Evolutionary conservation across 2,797 vertebrate genomes (phyloP).

Genomic region (Tragelaphus eurycerus): DNA sequence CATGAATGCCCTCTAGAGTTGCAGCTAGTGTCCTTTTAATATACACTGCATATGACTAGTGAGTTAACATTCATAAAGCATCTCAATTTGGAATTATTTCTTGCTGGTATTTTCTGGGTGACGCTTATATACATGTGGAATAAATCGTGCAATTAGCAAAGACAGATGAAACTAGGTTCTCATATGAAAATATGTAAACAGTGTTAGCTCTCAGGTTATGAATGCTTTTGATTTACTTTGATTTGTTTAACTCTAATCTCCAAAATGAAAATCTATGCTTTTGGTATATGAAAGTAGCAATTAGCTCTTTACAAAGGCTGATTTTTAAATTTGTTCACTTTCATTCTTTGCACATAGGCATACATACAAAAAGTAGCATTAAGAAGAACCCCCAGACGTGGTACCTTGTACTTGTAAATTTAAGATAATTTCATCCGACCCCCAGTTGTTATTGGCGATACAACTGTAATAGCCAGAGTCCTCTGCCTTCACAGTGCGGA

Average conservation of each 20-base stretch:
- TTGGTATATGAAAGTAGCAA: not conserved
- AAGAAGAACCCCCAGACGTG: not conserved
- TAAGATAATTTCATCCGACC: constrained; percentile 95
- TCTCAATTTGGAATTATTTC: not conserved
- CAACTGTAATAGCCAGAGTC: constrained; percentile 99
- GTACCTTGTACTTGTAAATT: constrained; percentile 98
- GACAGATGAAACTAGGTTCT: not conserved
- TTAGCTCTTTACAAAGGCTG: not conserved
- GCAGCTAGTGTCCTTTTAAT: not conserved
- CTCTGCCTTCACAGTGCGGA: constrained; percentile 97
- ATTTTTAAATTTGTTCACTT: not conserved
- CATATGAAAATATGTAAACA: not conserved
- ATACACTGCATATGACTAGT: not conserved
- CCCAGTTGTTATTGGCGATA: constrained; percentile 97
- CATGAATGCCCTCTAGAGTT: not conserved
- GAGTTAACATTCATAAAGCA: not conserved
- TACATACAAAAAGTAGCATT: accelerated
- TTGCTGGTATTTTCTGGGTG: not conserved
- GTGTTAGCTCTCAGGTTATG: not conserved
- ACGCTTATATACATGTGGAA: not conserved
- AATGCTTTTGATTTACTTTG: not conserved
- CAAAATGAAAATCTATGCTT: not conserved
- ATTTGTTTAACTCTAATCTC: not conserved
- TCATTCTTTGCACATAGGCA: not conserved
- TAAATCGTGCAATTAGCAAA: not conserved